phyloP scores from a whole-genome alignment of 2,888 invertebrate species.

The Acheta domesticus region DNA sequence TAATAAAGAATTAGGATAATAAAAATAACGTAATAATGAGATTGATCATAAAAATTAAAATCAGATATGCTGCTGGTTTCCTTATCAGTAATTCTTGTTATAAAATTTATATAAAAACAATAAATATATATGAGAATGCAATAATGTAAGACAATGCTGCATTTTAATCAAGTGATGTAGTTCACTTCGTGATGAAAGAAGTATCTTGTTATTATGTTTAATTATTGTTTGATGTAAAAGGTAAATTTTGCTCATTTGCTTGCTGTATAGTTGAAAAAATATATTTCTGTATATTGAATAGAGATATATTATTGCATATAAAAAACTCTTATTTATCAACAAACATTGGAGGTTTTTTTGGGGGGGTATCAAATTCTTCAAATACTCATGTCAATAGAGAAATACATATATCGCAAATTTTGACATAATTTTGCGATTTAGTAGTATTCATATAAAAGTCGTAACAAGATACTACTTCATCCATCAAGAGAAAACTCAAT shows the following conservation, averaged over 20 bases:
- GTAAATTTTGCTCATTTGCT: too few relatives aligned
- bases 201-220: neutral
- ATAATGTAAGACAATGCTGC: neutral
- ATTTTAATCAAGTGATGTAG: neutral
- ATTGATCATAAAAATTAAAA: neutral
- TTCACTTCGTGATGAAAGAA: neutral
- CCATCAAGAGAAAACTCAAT: slow-evolving; percentile 19
- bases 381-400: too few relatives aligned
- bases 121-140: neutral
- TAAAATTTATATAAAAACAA: slow-evolving; percentile 18
- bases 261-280: too few relatives aligned
- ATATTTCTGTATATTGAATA: too few relatives aligned
- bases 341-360: too few relatives aligned
- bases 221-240: too few relatives aligned
- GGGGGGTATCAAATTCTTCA: too few relatives aligned
- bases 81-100: slow-evolving; percentile 2
- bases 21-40: neutral
- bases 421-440: too few relatives aligned
- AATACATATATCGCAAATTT: too few relatives aligned
- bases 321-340: too few relatives aligned
- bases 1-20: neutral
- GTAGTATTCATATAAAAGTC: neutral
- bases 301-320: too few relatives aligned
- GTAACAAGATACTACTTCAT: neutral
- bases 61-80: neutral